Evolutionary conservation across 2,888 invertebrate genomes (phyloP), one percentile per base, ranked within the genome.

Genomic region (Apamea monoglypha): DNA sequence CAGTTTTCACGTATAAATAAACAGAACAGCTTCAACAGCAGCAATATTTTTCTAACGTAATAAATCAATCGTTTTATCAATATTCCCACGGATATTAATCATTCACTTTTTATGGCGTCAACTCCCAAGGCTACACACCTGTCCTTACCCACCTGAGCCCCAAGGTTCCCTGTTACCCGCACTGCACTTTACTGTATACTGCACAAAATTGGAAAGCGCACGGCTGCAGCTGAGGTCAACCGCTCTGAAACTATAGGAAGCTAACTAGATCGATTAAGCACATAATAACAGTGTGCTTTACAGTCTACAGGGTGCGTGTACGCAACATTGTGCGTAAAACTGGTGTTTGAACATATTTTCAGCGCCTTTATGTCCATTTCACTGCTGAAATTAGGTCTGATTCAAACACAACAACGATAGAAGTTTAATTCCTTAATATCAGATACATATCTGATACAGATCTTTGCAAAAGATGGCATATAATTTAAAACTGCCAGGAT

Each of bases 191-290:
- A 32, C 47, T 59, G 29, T 21, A 1, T 21, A 56, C 73, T 74
- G 74, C 83, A 86, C 67, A 47, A 50, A 21, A 61, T 74, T 86
- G 72, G 75, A 83, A 86, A 82, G 84, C 71, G 16, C 79, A 61
- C 87, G 68, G 80, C 84, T 74, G 80, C 80, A 72, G 71, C 61
- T 44, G 78, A 84, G 84, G 84, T 66, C 79, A 75, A 78, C 83
- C 66, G 25, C 84, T 87, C 69, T 74, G 63, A 59, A 79, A 71
- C 74, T 83, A 50, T 81, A 84, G 75, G 81, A 87, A 84, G 75
- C 74, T 63, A 76, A 75, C 47, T 80, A 50, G 47, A 81, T 71
- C 18, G 44, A 29, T 36, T 56, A n/a, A 1, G 40, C 36, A 32
- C 14, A 25, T 78, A 61, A 72, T 40, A 70, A 71, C 16, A 36